Evolutionary conservation across 35 echinoderm and acorn worm genomes (phyloP).

Genomic region (Apostichopus parvimensis): DNA sequence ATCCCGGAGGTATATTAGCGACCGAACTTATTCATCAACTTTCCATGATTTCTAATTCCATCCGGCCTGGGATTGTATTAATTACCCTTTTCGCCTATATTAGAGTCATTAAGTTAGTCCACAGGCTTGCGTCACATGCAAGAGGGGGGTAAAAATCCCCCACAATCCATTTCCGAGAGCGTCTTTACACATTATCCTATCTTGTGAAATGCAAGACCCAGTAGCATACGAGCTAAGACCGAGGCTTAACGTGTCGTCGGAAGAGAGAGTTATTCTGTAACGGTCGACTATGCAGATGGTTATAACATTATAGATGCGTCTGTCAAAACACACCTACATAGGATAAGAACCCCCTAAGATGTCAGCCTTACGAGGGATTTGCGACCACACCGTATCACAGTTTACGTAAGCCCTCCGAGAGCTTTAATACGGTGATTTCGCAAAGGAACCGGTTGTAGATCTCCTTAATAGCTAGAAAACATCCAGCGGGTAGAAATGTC

Average conservation of each 20-base stretch:
- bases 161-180: not conserved
- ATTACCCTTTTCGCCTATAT: not conserved
- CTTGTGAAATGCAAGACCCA: not conserved
- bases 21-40: not conserved
- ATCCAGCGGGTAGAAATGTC: too few species aligned
- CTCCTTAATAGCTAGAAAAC: too few species aligned
- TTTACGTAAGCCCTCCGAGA: too few species aligned
- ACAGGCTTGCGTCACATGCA: not conserved
- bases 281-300: not conserved
- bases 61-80: not conserved
- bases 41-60: not conserved
- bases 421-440: too few species aligned
- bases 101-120: not conserved
- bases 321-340: not conserved
- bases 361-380: not conserved
- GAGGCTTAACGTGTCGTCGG: not conserved
- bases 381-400: too few species aligned
- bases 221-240: not conserved
- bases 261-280: not conserved
- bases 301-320: not conserved
- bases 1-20: not conserved
- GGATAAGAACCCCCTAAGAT: not conserved
- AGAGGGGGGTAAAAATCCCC: not conserved
- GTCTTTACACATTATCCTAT: not conserved
- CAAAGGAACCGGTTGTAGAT: too few species aligned